Evolutionary conservation across 2,113 vertebrate genomes (phyloP), one percentile per base, ranked within the genome.

Genomic region (Sinocyclocheilus anophthalmus): DNA sequence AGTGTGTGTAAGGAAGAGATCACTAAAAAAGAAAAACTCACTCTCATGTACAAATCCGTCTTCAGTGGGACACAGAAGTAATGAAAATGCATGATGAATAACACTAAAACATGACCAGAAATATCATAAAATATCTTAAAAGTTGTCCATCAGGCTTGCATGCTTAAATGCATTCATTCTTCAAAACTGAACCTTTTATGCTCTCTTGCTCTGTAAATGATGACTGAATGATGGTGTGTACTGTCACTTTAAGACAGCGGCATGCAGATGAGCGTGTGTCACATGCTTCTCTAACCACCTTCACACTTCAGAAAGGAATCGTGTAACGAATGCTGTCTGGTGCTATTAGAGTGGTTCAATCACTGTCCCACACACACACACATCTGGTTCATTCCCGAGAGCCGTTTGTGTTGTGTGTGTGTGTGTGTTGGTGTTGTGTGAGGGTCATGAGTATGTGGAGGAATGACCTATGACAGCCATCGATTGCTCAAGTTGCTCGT

Each of bases 331-430:
- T 85, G 83, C 37, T 26, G 45, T 53, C 45, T 5, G 26, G 45
- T 39, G 26, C 48, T 78, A 37, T 79, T 72, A 72, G 63, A 61
- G 77, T 10, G 63, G 37, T 57, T 73, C 73, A 70, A 83, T 87
- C 76, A 76, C 39, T 65, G 67, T 65, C 39, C 1, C 63, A 22
- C 55, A 81, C 65, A 84, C 76, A 81, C 65, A 84, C 76, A 42
- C 39, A 33, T 0, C 30, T 33, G 30, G 30, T 33, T 33, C 2
- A 33, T 33, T 33, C 30, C 30, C 30, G 30, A 33, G 30, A 33
- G 30, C 2, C 42, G 9, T 10, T n/a, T n/a, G 78, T 53, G 73
- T 85, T 85, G 61, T 79, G 61, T 37, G 39, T 3, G 2, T 48
- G 48, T 50, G 48, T 14, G 48, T 50, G 48, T 14, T n/a, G n/a